Percentiles rank a stretch among this genome's conserved stretches.
phyloP scores from a whole-genome alignment of 2,113 vertebrate genomes.

The Polypterus bichir region DNA sequence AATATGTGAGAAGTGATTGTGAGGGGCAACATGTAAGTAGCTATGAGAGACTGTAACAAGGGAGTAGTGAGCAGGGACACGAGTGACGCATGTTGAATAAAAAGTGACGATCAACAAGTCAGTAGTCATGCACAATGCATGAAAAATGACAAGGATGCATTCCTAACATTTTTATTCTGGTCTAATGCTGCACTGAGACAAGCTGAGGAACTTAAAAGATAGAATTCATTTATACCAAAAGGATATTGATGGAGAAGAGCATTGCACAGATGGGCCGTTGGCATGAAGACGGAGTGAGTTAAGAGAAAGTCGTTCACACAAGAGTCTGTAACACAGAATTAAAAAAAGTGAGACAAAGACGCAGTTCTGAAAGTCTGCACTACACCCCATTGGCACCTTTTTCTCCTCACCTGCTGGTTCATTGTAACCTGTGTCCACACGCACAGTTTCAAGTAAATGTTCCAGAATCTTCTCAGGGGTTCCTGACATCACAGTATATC shows the following conservation, averaged over 20 bases:
- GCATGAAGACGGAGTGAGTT: constrained; percentile 84
- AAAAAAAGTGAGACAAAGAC: neutral
- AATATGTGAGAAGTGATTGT: too few relatives aligned
- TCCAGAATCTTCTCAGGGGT: constrained; percentile 90
- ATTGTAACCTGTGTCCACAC: constrained; percentile 63
- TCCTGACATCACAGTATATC: constrained; percentile 86
- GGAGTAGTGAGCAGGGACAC: too few relatives aligned
- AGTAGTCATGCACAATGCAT: too few relatives aligned
- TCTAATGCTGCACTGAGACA: too few relatives aligned
- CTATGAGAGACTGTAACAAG: too few relatives aligned
- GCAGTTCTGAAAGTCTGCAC: neutral
- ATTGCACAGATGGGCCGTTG: constrained; percentile 67
- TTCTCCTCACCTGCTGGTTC: constrained; percentile 56
- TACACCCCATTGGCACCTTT: too few relatives aligned
- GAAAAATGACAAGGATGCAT: too few relatives aligned
- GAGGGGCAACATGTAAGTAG: too few relatives aligned
- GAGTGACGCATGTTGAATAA: too few relatives aligned
- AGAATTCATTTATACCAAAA: constrained; percentile 9
- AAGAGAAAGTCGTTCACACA: constrained; percentile 78
- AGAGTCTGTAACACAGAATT: constrained; percentile 50
- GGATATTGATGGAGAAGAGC: constrained; percentile 88
- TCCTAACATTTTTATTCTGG: too few relatives aligned
- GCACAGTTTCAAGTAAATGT: constrained; percentile 76
- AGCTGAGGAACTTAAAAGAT: too few relatives aligned
- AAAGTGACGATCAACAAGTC: too few relatives aligned